Evolutionary conservation across 1,140 invertebrate species (phyloP).

Genomic region (Conus ventricosus): DNA sequence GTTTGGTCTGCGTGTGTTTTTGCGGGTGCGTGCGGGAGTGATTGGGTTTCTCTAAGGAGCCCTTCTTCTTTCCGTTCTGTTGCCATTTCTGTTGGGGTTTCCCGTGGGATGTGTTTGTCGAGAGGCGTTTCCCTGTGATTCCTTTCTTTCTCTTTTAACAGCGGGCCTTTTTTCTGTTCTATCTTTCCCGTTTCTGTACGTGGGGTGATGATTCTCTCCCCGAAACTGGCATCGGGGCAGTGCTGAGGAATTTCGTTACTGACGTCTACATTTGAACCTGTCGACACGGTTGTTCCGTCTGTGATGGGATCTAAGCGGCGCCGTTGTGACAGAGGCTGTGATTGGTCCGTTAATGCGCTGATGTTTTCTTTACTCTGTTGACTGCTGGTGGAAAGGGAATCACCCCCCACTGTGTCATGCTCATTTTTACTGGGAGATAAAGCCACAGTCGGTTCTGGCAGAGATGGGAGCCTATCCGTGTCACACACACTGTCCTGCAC

Average conservation of each 20-base stretch:
- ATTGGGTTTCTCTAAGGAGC: neutral
- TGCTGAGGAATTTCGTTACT: neutral
- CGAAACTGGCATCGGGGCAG: neutral
- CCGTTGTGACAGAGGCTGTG: neutral
- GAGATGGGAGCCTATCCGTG: neutral
- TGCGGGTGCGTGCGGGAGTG: neutral
- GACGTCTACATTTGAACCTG: neutral
- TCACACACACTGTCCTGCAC: neutral
- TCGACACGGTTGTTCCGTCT: neutral
- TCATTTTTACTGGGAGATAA: neutral
- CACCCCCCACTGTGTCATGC: neutral
- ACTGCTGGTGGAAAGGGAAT: neutral
- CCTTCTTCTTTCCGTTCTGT: neutral
- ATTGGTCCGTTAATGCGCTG: neutral
- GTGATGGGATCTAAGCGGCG: neutral
- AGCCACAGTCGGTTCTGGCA: neutral
- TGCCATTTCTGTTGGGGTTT: neutral
- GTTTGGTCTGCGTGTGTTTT: neutral
- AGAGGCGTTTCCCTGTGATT: neutral
- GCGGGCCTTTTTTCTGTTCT: neutral
- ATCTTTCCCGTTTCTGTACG: neutral
- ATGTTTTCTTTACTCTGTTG: neutral
- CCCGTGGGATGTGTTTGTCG: neutral
- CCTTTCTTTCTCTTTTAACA: neutral
- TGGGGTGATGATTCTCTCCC: neutral